phyloP scores from a whole-genome alignment of 2,113 vertebrate species.

The crab-eating macaque (Macaca fascicularis) region T2T-MFA8v1.1 NC_088380.1:6413001-6413500 shows the following conservation, averaged over 20 bases:
- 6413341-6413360: neutral
- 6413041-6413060: too few relatives aligned
- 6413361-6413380: rapidly evolving
- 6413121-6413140: too few relatives aligned
- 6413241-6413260: neutral
- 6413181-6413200: too few relatives aligned
- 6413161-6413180: too few relatives aligned
- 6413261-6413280: neutral
- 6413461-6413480: neutral
- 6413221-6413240: neutral
- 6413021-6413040: too few relatives aligned
- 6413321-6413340: rapidly evolving
- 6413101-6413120: too few relatives aligned
- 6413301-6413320: neutral
- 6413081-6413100: too few relatives aligned
- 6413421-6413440: neutral
- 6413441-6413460: neutral
- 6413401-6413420: neutral
- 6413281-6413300: rapidly evolving
- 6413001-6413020: too few relatives aligned
- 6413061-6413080: too few relatives aligned
- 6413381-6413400: too few relatives aligned
- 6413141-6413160: too few relatives aligned
- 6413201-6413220: too few relatives aligned
- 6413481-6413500: neutral